Percentiles rank a stretch among this genome's conserved stretches.
Conservation (phyloP, 2,797 vertebrate genomes). For the Steatocranus sp. region DNA sequence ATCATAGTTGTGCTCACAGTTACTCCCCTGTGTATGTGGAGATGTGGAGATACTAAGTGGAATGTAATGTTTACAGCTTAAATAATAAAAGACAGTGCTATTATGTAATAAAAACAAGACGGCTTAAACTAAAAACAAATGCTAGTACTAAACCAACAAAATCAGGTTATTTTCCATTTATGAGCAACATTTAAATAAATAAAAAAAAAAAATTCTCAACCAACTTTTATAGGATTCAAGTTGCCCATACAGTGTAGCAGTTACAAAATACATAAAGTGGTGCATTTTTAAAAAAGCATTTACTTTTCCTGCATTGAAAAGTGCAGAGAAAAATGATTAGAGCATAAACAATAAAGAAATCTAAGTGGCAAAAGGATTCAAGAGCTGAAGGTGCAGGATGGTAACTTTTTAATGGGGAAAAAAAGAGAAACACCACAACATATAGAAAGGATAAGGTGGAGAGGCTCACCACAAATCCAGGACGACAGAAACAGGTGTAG, state of each 20-base stretch:
- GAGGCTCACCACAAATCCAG: conserved; percentile 84
- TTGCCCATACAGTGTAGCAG: not conserved
- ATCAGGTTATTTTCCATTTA: not conserved
- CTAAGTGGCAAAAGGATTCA: not conserved
- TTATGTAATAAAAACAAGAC: conserved; percentile 4
- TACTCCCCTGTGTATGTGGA: conserved; percentile 71
- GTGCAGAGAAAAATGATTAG: not conserved
- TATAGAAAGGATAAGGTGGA: conserved; percentile 38
- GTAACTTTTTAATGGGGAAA: conserved; percentile 5
- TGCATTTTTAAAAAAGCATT: not conserved
- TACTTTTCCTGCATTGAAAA: not conserved
- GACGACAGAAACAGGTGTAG: conserved; percentile 83
- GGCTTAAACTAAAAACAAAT: not conserved
- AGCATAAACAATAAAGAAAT: not conserved
- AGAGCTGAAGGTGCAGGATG: conserved; percentile 5
- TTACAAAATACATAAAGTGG: not conserved
- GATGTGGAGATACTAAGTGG: conserved; percentile 13
- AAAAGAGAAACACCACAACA: not conserved
- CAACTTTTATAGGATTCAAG: not conserved
- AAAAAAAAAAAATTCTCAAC: no score
- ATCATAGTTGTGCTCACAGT: conserved; percentile 84
- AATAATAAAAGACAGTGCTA: not conserved
- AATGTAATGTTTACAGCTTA: conserved; percentile 7
- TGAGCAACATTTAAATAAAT: not conserved
- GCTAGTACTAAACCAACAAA: not conserved